A percentile compares a stretch with the other conserved stretches of the same genome.
Conservation (phyloP, 1,140 invertebrate species). For the Drepana arcuata region DNA sequence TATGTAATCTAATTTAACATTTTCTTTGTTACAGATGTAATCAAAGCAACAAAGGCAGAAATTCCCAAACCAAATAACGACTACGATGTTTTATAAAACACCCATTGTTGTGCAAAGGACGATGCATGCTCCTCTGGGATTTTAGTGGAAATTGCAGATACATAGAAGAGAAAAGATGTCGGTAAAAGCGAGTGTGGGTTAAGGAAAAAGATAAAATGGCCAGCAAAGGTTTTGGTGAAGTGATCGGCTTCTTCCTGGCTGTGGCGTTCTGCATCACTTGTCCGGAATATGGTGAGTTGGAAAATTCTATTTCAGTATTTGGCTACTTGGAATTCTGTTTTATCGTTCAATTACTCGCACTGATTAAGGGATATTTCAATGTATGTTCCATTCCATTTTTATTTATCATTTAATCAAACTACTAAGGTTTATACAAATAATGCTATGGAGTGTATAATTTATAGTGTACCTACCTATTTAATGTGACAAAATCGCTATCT, state of each 20-base stretch:
- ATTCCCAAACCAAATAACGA: conserved; percentile 5
- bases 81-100: conserved; percentile 29
- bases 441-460: no score
- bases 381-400: no score
- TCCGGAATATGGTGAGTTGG: conserved; percentile 63
- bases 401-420: no score
- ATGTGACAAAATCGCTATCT: no score
- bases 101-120: conserved; percentile 23
- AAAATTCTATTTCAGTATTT: no score
- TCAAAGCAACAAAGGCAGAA: conserved; percentile 11
- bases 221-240: conserved; percentile 46
- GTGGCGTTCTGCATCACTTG: conserved; percentile 53
- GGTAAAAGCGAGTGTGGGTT: conserved; percentile 57
- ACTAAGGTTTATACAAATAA: no score
- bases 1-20: conserved; percentile 7
- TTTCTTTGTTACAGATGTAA: conserved; percentile 49
- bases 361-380: no score
- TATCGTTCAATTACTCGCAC: no score
- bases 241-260: conserved; percentile 55
- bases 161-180: conserved; percentile 49
- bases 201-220: conserved; percentile 55
- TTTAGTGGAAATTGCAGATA: conserved; percentile 41
- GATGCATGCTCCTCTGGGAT: conserved; percentile 20
- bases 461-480: no score
- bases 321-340: no score